These are phyloP conservation scores for Drosophila triauraria DNA, from an alignment of 1,140 invertebrate species.

Conservation along the genomic window DNA sequence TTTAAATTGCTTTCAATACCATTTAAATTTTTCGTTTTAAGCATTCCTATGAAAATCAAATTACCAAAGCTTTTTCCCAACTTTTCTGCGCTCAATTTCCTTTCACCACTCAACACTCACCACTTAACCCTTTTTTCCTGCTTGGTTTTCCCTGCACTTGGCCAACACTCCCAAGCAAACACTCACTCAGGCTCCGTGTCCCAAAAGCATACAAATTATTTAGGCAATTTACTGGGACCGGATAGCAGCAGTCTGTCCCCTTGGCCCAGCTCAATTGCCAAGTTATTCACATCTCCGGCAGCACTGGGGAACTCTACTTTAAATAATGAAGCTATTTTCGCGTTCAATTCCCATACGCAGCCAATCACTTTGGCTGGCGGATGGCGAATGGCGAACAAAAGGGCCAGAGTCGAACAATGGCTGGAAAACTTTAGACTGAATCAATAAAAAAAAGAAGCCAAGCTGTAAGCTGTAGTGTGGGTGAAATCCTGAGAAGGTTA, in stretches of 20 bases:
- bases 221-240: slow-evolving; percentile 63
- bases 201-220: slow-evolving; percentile 77
- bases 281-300: slow-evolving; percentile 46
- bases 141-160: slow-evolving; percentile 27
- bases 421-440: slow-evolving; percentile 53
- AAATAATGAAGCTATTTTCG: slow-evolving; percentile 83
- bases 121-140: slow-evolving; percentile 19
- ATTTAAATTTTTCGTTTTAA: not conserved
- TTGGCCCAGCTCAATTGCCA: slow-evolving; percentile 63
- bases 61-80: not conserved
- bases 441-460: slow-evolving; percentile 42
- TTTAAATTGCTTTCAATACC: too few species aligned
- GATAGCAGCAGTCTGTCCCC: slow-evolving; percentile 29
- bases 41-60: slow-evolving; percentile 8
- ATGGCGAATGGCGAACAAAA: slow-evolving; percentile 46
- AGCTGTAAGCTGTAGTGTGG: slow-evolving; percentile 1
- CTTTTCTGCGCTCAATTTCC: slow-evolving; percentile 11
- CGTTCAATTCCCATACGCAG: slow-evolving; percentile 79
- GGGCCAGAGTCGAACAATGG: slow-evolving; percentile 56
- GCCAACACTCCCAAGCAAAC: slow-evolving; percentile 30
- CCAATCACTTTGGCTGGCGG: slow-evolving; percentile 68
- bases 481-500: slow-evolving; percentile 27
- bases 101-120: slow-evolving; percentile 9
- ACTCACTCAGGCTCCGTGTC: slow-evolving; percentile 21
- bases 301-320: slow-evolving; percentile 71